These are phyloP conservation scores for Hycleus phaleratus DNA, from an alignment of 1,140 invertebrate genomes.

Conservation along the genomic window DNA sequence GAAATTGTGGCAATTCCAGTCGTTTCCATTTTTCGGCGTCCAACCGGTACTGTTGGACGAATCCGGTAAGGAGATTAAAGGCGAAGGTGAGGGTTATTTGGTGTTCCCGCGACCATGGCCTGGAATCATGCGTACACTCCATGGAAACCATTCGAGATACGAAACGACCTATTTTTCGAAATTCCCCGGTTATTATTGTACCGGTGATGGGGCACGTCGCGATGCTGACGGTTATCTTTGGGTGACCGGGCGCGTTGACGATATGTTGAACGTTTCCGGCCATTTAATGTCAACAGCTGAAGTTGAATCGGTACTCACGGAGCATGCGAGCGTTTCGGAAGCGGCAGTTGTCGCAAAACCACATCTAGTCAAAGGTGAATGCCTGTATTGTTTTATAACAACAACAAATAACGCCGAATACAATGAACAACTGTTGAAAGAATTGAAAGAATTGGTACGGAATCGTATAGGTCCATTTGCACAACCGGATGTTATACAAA, in stretches of 20 bases:
- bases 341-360: conserved; percentile 91
- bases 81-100: conserved; percentile 87
- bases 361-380: conserved; percentile 92
- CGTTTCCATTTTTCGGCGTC: conserved; percentile 96
- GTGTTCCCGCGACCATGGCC: conserved; percentile 94
- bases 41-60: conserved; percentile 82
- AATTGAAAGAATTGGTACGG: conserved; percentile 78
- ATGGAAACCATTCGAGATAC: conserved; percentile 86
- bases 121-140: conserved; percentile 92
- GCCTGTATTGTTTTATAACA: conserved; percentile 93
- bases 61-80: conserved; percentile 76
- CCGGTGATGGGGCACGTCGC: conserved; percentile 87
- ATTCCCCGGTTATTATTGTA: conserved; percentile 94
- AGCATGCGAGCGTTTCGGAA: conserved; percentile 77
- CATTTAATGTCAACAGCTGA: conserved; percentile 96
- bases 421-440: conserved; percentile 59
- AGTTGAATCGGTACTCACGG: conserved; percentile 84
- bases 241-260: conserved; percentile 95
- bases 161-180: conserved; percentile 92
- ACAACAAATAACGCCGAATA: conserved; percentile 69
- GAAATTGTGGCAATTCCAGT: conserved; percentile 46
- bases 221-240: conserved; percentile 94
- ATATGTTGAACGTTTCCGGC: conserved; percentile 97
- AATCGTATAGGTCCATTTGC: conserved; percentile 94
- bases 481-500: conserved; percentile 87